Conservation (phyloP, 2,113 vertebrate genomes). For the Sinocyclocheilus anophthalmus region DNA sequence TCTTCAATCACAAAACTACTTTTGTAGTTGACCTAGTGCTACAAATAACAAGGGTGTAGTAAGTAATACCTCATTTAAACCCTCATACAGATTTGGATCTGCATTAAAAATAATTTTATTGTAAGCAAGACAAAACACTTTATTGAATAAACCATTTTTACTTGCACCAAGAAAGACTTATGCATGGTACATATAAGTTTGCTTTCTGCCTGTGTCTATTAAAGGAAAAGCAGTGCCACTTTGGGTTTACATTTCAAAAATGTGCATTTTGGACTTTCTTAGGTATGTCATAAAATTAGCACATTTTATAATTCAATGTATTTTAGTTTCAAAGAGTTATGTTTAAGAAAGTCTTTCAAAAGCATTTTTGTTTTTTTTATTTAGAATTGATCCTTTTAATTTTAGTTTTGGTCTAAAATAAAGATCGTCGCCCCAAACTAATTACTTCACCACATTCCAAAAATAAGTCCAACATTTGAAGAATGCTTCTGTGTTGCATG, state of each 20-base stretch:
- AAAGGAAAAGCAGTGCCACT: slow-evolving; percentile 10
- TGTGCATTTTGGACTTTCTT: slow-evolving; percentile 62
- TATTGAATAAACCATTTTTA: slow-evolving; percentile 16
- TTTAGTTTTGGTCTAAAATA: slow-evolving; percentile 45
- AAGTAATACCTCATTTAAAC: background rate
- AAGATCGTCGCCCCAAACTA: slow-evolving; percentile 24
- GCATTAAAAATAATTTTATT: background rate
- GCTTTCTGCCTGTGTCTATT: slow-evolving; percentile 20
- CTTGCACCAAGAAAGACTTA: background rate
- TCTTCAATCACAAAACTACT: background rate
- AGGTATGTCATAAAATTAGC: slow-evolving; percentile 54
- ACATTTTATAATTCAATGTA: background rate
- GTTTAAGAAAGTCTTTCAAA: slow-evolving; percentile 14
- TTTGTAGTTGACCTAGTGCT: background rate
- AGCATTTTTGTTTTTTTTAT: slow-evolving; percentile 8
- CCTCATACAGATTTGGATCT: background rate
- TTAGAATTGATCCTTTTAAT: slow-evolving; percentile 41
- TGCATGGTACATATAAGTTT: slow-evolving; percentile 10
- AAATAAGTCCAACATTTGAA: slow-evolving; percentile 50
- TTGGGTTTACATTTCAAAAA: slow-evolving; percentile 43
- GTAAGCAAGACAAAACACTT: background rate
- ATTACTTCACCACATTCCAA: slow-evolving; percentile 51
- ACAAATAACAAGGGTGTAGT: background rate
- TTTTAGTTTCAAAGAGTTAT: slow-evolving; percentile 37
- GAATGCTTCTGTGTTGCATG: slow-evolving; percentile 27